Base-by-base conservation (phyloP, 2,113 vertebrate species). In the Ceuthmochares aereus region DNA sequence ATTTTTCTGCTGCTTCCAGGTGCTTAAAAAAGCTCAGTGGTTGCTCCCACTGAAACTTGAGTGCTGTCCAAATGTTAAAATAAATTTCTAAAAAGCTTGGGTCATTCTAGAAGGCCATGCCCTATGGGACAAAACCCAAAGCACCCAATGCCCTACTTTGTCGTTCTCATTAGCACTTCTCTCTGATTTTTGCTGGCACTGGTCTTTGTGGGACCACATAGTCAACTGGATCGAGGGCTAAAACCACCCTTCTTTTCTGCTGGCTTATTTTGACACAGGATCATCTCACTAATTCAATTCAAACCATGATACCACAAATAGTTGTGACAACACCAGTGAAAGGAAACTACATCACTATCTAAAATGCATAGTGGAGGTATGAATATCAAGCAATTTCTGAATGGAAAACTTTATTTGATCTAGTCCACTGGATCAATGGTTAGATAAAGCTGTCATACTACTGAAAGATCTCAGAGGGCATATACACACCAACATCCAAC, bases 1-100 rank as follows among this genome's bases (percentile, higher is more conserved):
- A 97, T 77, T 96, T 93, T 70, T 79, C 78, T 93, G 72, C 88
- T 95, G 70, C 54, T 98, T 98, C 94, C 96, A 97, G 97, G 96
- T 97, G 94, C 97, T 98, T 98, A 96, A 98, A 97, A 97, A 97
- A 97, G 97, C 93, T 96, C 95, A 62, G 36, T 72, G 76, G 83
- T 90, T 96, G 77, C 67, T 94, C 81, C 81, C 86, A 66, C 90
- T 88, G 85, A 92, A 93, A 96, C 40, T 81, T 85, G 91, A 96
- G 66, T 86, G 63, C 78, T 93, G 96, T 95, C 94, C 84, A 89
- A 96, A 91, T 90, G 67, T 93, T 96, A 96, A 97, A 96, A 95
- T 93, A 88, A 95, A 79, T 95, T 88, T 58, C 20, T 86, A 89
- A 93, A 95, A 79, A 22, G 54, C 60, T 83, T 69, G 7, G 82